Conservation (phyloP, 2,888 invertebrate species). For the Myopa testacea region DNA sequence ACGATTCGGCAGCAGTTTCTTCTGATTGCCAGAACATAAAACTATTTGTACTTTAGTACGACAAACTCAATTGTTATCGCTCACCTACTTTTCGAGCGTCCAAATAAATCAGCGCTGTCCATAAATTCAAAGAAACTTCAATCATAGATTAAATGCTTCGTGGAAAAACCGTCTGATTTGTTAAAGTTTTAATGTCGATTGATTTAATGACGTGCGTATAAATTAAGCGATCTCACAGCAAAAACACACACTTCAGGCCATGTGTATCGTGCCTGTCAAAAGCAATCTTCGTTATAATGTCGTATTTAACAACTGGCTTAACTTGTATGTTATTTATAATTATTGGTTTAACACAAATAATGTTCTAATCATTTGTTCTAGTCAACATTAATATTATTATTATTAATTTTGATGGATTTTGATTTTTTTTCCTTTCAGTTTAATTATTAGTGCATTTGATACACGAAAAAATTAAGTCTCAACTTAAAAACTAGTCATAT, state of each 20-base stretch:
- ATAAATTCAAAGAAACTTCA: not conserved
- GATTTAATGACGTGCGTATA: constrained; percentile 58
- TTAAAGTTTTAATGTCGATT: constrained; percentile 58
- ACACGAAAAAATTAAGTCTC: too few relatives aligned
- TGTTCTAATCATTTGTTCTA: not conserved
- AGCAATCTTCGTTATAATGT: not conserved
- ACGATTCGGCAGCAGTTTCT: too few relatives aligned
- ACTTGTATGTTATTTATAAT: too few relatives aligned
- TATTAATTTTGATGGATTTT: not conserved
- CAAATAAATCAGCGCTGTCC: not conserved
- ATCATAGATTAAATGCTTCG: not conserved
- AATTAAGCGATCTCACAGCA: constrained; percentile 56
- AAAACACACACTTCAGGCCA: not conserved
- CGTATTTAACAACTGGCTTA: too few relatives aligned
- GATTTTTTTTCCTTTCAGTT: too few relatives aligned
- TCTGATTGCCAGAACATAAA: too few relatives aligned
- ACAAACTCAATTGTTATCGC: too few relatives aligned
- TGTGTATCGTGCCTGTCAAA: not conserved
- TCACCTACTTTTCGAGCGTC: too few relatives aligned
- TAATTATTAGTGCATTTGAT: too few relatives aligned
- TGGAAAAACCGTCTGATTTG: constrained; percentile 53
- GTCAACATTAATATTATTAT: not conserved
- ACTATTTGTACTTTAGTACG: too few relatives aligned
- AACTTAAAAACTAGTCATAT: too few relatives aligned
- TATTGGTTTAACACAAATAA: too few relatives aligned